phyloP scores from a whole-genome alignment of 2,888 invertebrate genomes.

The Mechanitis mazaeus region DNA sequence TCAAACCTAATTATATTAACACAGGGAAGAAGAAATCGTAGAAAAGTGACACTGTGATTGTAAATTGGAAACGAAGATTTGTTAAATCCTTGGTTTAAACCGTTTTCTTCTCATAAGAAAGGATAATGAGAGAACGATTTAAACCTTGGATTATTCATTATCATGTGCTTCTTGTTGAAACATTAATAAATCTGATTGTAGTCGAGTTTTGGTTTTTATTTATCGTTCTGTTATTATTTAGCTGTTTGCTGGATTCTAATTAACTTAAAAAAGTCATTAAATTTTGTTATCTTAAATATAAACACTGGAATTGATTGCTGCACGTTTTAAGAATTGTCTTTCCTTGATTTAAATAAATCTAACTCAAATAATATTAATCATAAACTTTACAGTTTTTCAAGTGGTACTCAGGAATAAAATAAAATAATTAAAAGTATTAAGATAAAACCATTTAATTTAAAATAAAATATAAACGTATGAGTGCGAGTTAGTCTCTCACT shows the following conservation, averaged over 20 bases:
- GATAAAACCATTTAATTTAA: constrained; percentile 14
- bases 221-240: constrained; percentile 15
- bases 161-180: constrained; percentile 59
- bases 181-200: constrained; percentile 67
- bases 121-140: constrained; percentile 18
- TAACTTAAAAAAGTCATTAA: too few relatives aligned
- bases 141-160: constrained; percentile 20
- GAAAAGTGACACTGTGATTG: constrained; percentile 22
- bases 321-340: too few relatives aligned
- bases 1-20: constrained; percentile 12
- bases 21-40: constrained; percentile 10
- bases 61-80: constrained; percentile 13
- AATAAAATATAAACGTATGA: constrained; percentile 13
- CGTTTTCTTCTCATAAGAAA: constrained; percentile 14
- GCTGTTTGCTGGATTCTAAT: not conserved
- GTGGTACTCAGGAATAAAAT: not conserved
- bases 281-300: too few relatives aligned
- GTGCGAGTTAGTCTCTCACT: too few relatives aligned
- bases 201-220: constrained; percentile 39
- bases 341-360: too few relatives aligned
- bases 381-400: too few relatives aligned
- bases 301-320: too few relatives aligned
- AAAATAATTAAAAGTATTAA: not conserved
- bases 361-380: too few relatives aligned
- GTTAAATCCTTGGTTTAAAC: constrained; percentile 13